phyloP scores from a whole-genome alignment of 2,888 invertebrate species.

The Drosophila cognata region DNA sequence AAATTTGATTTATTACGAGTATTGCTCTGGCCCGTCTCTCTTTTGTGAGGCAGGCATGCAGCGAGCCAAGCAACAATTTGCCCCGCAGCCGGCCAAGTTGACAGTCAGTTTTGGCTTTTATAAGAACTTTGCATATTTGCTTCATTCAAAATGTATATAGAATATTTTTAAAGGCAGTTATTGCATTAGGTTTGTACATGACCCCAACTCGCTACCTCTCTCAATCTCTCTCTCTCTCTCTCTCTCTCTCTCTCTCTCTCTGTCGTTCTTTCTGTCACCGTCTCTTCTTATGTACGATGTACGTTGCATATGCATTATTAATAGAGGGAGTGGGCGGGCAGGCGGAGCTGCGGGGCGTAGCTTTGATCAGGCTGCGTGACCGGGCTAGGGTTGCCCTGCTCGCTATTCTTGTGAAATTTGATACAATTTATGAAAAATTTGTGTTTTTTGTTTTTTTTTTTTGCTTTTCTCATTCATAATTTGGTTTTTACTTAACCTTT shows the following conservation, averaged over 20 bases:
- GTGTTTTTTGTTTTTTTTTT: constrained; percentile 38
- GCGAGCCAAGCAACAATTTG: constrained; percentile 31
- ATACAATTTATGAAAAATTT: constrained; percentile 70
- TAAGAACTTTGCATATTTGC: constrained; percentile 74
- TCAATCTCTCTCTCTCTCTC: not conserved
- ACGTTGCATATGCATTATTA: constrained; percentile 77
- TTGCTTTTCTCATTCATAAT: constrained; percentile 24
- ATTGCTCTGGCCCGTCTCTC: constrained; percentile 19
- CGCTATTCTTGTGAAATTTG: constrained; percentile 76
- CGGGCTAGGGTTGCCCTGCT: constrained; percentile 55
- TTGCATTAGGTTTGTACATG: constrained; percentile 71
- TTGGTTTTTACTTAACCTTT: constrained; percentile 47
- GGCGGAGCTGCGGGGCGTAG: constrained; percentile 21
- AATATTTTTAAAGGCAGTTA: constrained; percentile 70
- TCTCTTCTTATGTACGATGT: constrained; percentile 41
- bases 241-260: constrained; percentile 8
- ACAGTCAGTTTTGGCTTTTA: constrained; percentile 39
- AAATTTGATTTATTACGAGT: constrained; percentile 65
- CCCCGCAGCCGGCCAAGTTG: constrained; percentile 41
- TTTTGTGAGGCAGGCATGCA: constrained; percentile 17
- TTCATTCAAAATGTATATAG: constrained; percentile 73
- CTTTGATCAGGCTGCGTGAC: constrained; percentile 81
- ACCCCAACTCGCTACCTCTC: constrained; percentile 42
- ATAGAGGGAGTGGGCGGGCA: constrained; percentile 39
- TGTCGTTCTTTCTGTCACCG: constrained; percentile 1